Evolutionary conservation across 2,113 vertebrate genomes (phyloP).

Genomic region (Paratilapia polleni): DNA sequence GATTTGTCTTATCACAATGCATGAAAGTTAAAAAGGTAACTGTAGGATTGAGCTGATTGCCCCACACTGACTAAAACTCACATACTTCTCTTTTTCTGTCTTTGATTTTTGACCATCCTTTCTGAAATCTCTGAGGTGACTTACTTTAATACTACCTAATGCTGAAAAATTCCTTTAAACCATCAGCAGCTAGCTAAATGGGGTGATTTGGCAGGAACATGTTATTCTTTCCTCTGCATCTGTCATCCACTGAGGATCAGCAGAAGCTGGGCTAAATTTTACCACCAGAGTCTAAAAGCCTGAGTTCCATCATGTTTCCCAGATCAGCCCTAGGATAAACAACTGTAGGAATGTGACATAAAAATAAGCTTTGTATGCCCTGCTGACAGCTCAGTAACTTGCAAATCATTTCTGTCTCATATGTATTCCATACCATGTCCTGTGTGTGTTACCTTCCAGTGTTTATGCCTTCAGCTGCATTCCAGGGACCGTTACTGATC

Average conservation of each 20-base stretch:
- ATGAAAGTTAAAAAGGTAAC: neutral
- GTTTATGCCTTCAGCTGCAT: slow-evolving; percentile 52
- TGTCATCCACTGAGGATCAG: neutral
- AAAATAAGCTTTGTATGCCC: slow-evolving; percentile 3
- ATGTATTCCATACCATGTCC: slow-evolving; percentile 42
- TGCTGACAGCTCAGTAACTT: slow-evolving; percentile 15
- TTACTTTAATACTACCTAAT: neutral
- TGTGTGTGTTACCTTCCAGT: slow-evolving; percentile 35
- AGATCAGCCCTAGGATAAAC: neutral
- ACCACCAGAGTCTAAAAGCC: neutral
- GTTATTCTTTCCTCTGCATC: neutral
- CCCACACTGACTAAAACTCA: neutral
- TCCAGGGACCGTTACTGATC: slow-evolving; percentile 48
- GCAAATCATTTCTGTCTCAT: slow-evolving; percentile 4
- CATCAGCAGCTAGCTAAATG: neutral
- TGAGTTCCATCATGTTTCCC: slow-evolving; percentile 21
- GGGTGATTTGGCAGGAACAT: neutral
- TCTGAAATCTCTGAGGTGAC: neutral
- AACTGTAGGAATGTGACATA: slow-evolving; percentile 1
- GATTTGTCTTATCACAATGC: neutral
- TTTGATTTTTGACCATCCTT: neutral
- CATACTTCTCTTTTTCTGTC: neutral
- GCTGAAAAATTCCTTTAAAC: slow-evolving; percentile 1
- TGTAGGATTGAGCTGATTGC: neutral
- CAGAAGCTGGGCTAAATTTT: neutral